phyloP scores from a whole-genome alignment of 2,888 invertebrate species.

The Desoria tigrina region DNA sequence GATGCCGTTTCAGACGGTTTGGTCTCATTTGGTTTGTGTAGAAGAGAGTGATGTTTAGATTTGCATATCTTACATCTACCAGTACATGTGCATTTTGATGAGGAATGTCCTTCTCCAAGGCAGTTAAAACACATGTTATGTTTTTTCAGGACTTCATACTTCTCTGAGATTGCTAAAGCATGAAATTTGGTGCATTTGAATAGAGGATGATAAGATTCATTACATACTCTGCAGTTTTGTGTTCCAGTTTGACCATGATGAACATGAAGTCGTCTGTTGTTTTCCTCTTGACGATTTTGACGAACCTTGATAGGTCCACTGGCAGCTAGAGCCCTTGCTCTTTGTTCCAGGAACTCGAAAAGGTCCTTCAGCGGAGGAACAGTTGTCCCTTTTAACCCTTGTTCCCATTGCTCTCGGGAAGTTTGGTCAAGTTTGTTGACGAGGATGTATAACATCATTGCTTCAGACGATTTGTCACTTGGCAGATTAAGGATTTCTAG shows the following conservation, averaged over 20 bases:
- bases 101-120: neutral
- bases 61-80: neutral
- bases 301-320: neutral
- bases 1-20: neutral
- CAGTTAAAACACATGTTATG: neutral
- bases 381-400: constrained; percentile 2
- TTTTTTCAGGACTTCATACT: neutral
- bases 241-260: neutral
- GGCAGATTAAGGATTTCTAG: constrained; percentile 17
- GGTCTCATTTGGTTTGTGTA: neutral
- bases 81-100: neutral
- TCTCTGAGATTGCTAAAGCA: neutral
- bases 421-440: constrained; percentile 18
- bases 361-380: constrained; percentile 8
- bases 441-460: constrained; percentile 21
- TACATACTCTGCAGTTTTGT: neutral
- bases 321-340: constrained; percentile 20
- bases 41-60: neutral
- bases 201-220: neutral
- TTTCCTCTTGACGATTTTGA: no score
- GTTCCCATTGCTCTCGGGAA: constrained; percentile 32
- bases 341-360: constrained; percentile 19
- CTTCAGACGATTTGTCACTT: constrained; percentile 10
- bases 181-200: neutral
- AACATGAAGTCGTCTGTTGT: neutral